A percentile compares a stretch with the other conserved stretches of the same genome.
phyloP scores from a whole-genome alignment of 2,113 vertebrate genomes.

The Leptosomus discolor region DNA sequence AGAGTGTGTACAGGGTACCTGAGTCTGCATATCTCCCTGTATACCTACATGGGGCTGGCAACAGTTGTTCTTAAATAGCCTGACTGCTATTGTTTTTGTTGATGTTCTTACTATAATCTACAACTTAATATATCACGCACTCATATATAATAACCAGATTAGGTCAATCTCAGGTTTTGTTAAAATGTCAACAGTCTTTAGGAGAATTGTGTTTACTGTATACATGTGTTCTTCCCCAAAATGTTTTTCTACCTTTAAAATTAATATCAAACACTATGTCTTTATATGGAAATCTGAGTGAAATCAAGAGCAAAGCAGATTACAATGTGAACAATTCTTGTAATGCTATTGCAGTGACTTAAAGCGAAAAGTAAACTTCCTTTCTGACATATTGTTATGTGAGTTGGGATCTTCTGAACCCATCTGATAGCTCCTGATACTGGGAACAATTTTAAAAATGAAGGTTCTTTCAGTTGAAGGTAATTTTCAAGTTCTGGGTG shows the following conservation, averaged over 20 bases:
- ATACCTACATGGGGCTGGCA: neutral
- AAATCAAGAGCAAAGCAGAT: neutral
- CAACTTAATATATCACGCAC: neutral
- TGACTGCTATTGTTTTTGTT: neutral
- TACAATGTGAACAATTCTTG: neutral
- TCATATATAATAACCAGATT: neutral
- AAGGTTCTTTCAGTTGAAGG: neutral
- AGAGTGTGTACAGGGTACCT: accelerated
- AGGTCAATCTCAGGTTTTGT: neutral
- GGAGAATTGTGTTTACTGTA: neutral
- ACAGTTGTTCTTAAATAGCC: neutral
- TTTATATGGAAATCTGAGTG: neutral
- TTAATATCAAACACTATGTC: neutral
- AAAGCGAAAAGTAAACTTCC: neutral
- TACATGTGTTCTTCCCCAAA: neutral
- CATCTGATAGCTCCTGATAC: neutral
- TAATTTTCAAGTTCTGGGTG: neutral
- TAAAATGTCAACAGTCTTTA: neutral
- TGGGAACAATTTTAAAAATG: neutral
- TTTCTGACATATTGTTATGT: neutral
- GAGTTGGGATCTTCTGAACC: neutral
- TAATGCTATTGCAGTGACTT: neutral
- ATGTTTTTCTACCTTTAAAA: neutral
- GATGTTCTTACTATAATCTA: neutral
- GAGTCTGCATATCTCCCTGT: accelerated